Percentiles rank a stretch among this genome's conserved stretches.
Evolutionary conservation across 2,113 vertebrate species (phyloP).

Genomic region (Notarius quadriscutis): DNA sequence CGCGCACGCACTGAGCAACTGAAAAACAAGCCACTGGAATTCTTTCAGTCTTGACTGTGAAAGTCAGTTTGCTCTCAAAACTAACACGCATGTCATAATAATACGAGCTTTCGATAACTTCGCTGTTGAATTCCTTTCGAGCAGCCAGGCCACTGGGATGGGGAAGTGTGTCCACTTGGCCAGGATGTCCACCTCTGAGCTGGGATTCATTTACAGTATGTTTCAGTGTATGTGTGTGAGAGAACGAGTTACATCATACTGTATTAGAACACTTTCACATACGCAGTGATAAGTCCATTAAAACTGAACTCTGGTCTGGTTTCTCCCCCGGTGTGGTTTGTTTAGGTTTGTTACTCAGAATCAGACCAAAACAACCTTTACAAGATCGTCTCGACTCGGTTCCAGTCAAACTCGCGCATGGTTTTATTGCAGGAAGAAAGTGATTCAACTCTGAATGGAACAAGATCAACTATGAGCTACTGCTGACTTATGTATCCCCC

Average conservation of each 20-base stretch:
- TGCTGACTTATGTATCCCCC: too few relatives aligned
- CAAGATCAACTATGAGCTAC: too few relatives aligned
- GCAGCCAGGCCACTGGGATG: neutral
- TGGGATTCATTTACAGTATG: constrained; percentile 24
- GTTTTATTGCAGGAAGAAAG: neutral
- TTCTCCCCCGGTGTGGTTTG: neutral
- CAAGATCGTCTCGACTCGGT: neutral
- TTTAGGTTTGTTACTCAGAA: neutral
- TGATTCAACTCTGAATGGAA: neutral
- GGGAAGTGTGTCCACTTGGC: constrained; percentile 18
- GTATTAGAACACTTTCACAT: neutral
- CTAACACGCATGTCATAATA: neutral
- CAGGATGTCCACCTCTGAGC: neutral
- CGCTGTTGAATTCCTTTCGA: neutral
- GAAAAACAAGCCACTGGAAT: neutral
- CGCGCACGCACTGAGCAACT: neutral
- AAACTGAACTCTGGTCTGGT: neutral
- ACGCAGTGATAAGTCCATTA: neutral
- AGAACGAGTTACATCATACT: neutral
- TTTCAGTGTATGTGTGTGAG: neutral
- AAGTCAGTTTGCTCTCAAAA: neutral
- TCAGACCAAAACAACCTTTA: neutral
- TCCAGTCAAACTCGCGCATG: neutral
- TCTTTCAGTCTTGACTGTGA: neutral
- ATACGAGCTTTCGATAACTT: neutral